Evolutionary conservation across 2,888 invertebrate species (phyloP), one percentile per base, ranked within the genome.

Genomic region (Parnassius mnemosyne): DNA sequence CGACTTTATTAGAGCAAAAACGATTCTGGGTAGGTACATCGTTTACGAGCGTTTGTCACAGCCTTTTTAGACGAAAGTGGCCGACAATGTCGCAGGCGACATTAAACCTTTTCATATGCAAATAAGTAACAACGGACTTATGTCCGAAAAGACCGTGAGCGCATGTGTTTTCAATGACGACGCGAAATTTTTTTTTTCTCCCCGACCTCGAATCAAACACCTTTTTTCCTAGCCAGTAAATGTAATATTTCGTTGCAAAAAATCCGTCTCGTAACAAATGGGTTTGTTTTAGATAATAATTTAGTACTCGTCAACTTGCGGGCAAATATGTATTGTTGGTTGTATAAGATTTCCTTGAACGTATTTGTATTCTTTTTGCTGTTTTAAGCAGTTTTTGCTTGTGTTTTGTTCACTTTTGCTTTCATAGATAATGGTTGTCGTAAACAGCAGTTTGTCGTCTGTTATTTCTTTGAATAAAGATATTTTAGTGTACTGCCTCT

Each of bases 1-100:
- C 68, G 65, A 74, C 71, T 89, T 89, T 89, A 90, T 88, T 88
- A 79, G 83, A 75, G 85, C 89, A 89, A 89, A 87, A 87, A 88
- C 76, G 59, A 63, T 84, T 84, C 81, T 78, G 73, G 73, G 80
- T 78, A 83, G 80, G 71, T 73, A 67, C 71, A 67, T 71, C 74
- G 75, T 85, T 86, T 85, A 85, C 74, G 81, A 75, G 70, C 75
- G 70, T 76, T 77, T 79, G 76, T 83, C 81, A 81, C 77, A 75
- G 79, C 75, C 77, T 83, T 81, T 85, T 83, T 78, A 75, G 74
- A 79, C 78, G 83, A 88, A 86, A 86, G 85, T 84, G 78, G 70
- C 82, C 84, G 84, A 76, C 84, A 81, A 84, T 81, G 83, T 83
- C 83, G 76, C 75, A 78, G 79, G 69, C 77, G 79, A 79, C 73